These are phyloP conservation scores for Eleutherodactylus coqui DNA, from an alignment of 2,797 vertebrate genomes.

Conservation along the genomic window DNA sequence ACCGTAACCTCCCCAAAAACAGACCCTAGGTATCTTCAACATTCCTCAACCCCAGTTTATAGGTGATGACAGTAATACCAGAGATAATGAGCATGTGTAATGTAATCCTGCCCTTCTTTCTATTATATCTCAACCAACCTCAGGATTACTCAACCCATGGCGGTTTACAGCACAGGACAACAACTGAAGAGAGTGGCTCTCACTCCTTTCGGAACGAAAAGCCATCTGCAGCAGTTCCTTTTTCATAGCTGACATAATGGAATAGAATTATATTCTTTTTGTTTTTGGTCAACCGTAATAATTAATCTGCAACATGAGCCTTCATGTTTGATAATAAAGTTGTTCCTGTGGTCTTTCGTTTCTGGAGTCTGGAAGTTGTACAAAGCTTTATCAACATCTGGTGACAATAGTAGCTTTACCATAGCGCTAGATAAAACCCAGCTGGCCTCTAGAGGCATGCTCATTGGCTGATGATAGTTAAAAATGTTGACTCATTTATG, in stretches of 20 bases:
- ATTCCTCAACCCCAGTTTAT: constrained; percentile 56
- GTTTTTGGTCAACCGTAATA: constrained; percentile 14
- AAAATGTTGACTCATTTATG: constrained; percentile 14
- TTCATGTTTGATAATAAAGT: constrained; percentile 47
- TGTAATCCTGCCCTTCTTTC: constrained; percentile 66
- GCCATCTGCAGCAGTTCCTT: background rate
- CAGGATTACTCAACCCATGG: background rate
- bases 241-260: background rate
- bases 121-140: constrained; percentile 50
- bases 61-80: constrained; percentile 59
- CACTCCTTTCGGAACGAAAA: background rate
- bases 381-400: constrained; percentile 51
- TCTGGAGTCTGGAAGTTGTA: constrained; percentile 45
- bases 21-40: constrained; percentile 17
- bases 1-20: constrained; percentile 18
- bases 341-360: constrained; percentile 45
- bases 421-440: constrained; percentile 29
- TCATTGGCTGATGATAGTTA: background rate
- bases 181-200: background rate
- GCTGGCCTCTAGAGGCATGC: constrained; percentile 18
- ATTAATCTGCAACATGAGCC: constrained; percentile 40
- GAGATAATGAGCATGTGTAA: constrained; percentile 63
- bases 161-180: background rate
- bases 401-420: constrained; percentile 43
- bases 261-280: background rate